A percentile compares a stretch with the other conserved stretches of the same genome.
phyloP scores from a whole-genome alignment of 2,113 vertebrate species.

The Nothobranchius kuhntae region DNA sequence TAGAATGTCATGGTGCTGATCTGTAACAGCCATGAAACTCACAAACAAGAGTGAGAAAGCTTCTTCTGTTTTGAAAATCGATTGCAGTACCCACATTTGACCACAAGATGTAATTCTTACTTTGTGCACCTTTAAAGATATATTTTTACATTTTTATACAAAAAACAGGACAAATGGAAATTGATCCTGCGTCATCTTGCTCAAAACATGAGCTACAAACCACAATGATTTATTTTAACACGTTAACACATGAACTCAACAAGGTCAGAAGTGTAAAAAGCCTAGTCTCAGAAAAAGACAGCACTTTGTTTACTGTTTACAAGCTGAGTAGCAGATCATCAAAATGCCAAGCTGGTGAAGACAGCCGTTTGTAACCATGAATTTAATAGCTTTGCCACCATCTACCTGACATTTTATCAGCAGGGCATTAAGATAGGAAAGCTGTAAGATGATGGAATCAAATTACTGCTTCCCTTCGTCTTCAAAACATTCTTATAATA shows the following conservation, averaged over 20 bases:
- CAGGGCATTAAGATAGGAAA: conserved; percentile 1
- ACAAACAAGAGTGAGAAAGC: too few species aligned
- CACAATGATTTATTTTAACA: conserved; percentile 12
- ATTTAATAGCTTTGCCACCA: neutral
- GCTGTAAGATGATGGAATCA: conserved; percentile 1
- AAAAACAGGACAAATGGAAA: too few species aligned
- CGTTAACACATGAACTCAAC: neutral
- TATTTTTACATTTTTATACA: neutral
- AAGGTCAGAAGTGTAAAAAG: conserved; percentile 17
- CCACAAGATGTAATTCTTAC: too few species aligned
- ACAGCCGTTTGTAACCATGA: conserved; percentile 7
- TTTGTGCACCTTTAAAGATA: too few species aligned
- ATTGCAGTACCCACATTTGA: too few species aligned
- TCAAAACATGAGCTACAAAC: neutral
- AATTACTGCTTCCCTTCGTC: neutral
- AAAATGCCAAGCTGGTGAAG: conserved; percentile 10
- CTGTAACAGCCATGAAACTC: too few species aligned
- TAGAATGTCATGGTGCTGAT: too few species aligned
- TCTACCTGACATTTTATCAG: conserved; percentile 12
- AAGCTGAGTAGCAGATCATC: conserved; percentile 4
- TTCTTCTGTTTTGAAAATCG: too few species aligned
- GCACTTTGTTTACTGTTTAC: conserved; percentile 22
- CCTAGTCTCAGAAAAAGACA: conserved; percentile 19
- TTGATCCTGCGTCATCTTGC: neutral
- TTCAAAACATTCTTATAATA: neutral